phyloP scores from a whole-genome alignment of 2,797 vertebrate species.

The Dallia pectoralis region DNA sequence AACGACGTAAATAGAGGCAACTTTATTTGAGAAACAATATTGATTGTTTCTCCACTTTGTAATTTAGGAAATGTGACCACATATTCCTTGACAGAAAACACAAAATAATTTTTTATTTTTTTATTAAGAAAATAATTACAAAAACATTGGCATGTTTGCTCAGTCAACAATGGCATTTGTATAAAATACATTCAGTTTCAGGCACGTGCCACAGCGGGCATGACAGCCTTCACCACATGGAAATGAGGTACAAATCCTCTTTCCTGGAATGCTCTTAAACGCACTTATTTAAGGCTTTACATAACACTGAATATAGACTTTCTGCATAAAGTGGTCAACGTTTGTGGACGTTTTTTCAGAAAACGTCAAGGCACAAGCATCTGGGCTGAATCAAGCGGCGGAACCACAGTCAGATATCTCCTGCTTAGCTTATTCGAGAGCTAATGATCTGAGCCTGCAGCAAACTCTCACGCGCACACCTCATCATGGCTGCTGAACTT shows the following conservation, averaged over 20 bases:
- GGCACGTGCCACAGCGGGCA: slow-evolving; percentile 43
- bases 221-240: slow-evolving; percentile 32
- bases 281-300: slow-evolving; percentile 57
- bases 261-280: slow-evolving; percentile 72
- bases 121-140: slow-evolving; percentile 67
- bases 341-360: slow-evolving; percentile 9
- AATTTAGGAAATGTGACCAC: too few species aligned
- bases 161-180: slow-evolving; percentile 56
- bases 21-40: not conserved
- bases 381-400: slow-evolving; percentile 54
- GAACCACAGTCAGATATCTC: slow-evolving; percentile 41
- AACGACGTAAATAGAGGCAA: not conserved
- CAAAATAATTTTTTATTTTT: slow-evolving; percentile 31
- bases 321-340: slow-evolving; percentile 12
- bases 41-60: not conserved
- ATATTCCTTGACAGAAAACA: slow-evolving; percentile 7
- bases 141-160: slow-evolving; percentile 58
- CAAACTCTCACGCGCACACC: slow-evolving; percentile 38
- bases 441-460: slow-evolving; percentile 34
- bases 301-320: slow-evolving; percentile 29
- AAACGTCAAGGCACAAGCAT: slow-evolving; percentile 40
- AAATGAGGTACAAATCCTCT: slow-evolving; percentile 28
- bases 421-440: slow-evolving; percentile 49
- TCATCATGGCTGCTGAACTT: slow-evolving; percentile 32
- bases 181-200: slow-evolving; percentile 70